phyloP scores from a whole-genome alignment of 1,140 invertebrate genomes.

The Drosophila rufa region DNA sequence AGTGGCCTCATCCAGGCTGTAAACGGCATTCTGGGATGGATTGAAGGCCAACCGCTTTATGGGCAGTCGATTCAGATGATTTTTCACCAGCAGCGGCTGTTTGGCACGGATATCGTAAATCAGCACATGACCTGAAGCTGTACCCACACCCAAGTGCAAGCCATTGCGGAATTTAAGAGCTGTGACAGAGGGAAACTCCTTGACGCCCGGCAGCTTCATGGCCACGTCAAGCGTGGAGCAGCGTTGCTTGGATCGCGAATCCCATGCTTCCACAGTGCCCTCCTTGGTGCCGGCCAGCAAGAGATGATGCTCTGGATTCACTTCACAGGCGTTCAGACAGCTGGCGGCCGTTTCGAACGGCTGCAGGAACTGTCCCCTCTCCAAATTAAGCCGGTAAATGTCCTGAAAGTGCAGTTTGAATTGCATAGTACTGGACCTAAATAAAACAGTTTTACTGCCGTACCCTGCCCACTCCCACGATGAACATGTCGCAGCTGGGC shows the following conservation, averaged over 20 bases:
- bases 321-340: slow-evolving; percentile 93
- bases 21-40: slow-evolving; percentile 91
- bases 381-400: slow-evolving; percentile 97
- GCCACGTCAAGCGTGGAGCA: slow-evolving; percentile 95
- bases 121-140: slow-evolving; percentile 95
- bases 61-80: slow-evolving; percentile 97
- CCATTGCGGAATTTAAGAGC: slow-evolving; percentile 93
- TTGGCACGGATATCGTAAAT: slow-evolving; percentile 97
- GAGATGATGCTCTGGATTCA: slow-evolving; percentile 96
- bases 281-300: slow-evolving; percentile 95
- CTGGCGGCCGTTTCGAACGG: slow-evolving; percentile 91
- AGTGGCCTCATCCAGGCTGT: slow-evolving; percentile 96
- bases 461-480: slow-evolving; percentile 94
- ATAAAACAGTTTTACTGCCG: neutral
- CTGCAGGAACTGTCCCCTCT: slow-evolving; percentile 96
- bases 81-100: slow-evolving; percentile 95
- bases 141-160: slow-evolving; percentile 95
- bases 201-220: slow-evolving; percentile 86
- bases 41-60: slow-evolving; percentile 97
- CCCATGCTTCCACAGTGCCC: slow-evolving; percentile 98
- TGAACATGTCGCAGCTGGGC: slow-evolving; percentile 95
- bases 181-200: slow-evolving; percentile 86
- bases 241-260: slow-evolving; percentile 91
- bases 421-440: neutral
- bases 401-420: slow-evolving; percentile 87